Evolutionary conservation across 64 coral and sea anemone species (phyloP), one percentile per base, ranked within the genome.

Genomic region (Montipora cactus): DNA sequence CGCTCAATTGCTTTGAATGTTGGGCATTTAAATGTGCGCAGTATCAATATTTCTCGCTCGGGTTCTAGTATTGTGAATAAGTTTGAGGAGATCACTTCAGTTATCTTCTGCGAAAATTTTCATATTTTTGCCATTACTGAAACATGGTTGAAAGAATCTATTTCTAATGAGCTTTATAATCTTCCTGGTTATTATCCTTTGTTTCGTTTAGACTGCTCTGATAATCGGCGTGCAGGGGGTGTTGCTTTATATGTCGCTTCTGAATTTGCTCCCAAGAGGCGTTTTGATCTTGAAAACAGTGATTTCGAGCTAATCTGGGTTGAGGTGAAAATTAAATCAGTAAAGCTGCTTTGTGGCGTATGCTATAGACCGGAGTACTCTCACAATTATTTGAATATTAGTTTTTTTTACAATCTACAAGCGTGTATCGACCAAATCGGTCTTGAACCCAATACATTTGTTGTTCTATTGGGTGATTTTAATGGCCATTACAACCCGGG

Each of bases 261-360:
- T 86, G 59, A 61, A 67, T 7, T 86, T 86, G 82, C 23, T 61
- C 37, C 62, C 37, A 86, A 86, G 47, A 47, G 58, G 45, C 67
- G 53, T 47, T n/a, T 10, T 14, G 58, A 86, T 69, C 18, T 89
- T 72, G 75, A 89, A 55, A 28, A 73, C 59, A 55, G 6, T 89
- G 87, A 89, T 89, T 89, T 89, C 7, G 87, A 89, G 87, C 47
- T 89, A 77, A 7, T 89, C 20, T 89, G 87, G 87, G 59, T 64
- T 61, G 87, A 89, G 59, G 28, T 59, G 2, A 89, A 89, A 44
- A 8, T 77, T 59, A 77, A 59, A 59, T 62, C 19, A 55, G 45
- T 77, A 16, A 89, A 49, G 44, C 49, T 89, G 21, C 15, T 89
- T 49, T 89, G 48, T 45, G 87, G 71, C n/a, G 75, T 89, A 6